Conservation (phyloP, 1,140 invertebrate species). For the Hydropsyche tenuis region DNA sequence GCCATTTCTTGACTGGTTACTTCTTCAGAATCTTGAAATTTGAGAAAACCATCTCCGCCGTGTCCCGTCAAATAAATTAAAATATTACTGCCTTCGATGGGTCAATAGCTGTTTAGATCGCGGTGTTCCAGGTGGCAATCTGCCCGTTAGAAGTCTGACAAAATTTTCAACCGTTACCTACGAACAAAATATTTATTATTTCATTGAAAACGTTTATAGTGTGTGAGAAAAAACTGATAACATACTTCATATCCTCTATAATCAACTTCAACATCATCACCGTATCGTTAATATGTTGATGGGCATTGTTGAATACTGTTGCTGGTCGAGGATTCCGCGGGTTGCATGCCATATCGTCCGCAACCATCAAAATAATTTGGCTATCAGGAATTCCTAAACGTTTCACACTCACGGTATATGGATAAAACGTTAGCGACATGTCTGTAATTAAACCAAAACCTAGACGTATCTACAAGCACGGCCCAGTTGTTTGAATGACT, state of each 20-base stretch:
- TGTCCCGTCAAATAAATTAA: constrained; percentile 97
- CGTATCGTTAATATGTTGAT: constrained; percentile 99
- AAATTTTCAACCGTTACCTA: constrained; percentile 98
- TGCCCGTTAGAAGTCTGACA: constrained; percentile 91
- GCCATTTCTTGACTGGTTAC: constrained; percentile 98
- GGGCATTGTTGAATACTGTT: constrained; percentile 97
- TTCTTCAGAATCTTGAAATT: constrained; percentile 99
- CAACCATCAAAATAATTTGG: constrained; percentile 97
- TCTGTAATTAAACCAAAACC: constrained; percentile 99
- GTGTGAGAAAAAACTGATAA: constrained; percentile 28
- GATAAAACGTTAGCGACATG: constrained; percentile 99
- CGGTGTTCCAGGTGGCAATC: constrained; percentile 89
- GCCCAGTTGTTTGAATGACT: constrained; percentile 99
- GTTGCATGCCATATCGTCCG: constrained; percentile 99
- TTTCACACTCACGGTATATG: constrained; percentile 97
- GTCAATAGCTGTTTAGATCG: constrained; percentile 94
- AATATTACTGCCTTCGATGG: constrained; percentile 97
- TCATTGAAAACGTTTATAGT: constrained; percentile 38
- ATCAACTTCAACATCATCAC: constrained; percentile 99
- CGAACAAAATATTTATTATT: constrained; percentile 28
- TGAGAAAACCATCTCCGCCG: constrained; percentile 98
- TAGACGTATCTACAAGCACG: constrained; percentile 95
- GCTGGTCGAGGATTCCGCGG: constrained; percentile 96
- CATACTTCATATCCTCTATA: constrained; percentile 95
- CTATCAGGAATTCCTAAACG: constrained; percentile 96